Conservation (phyloP, 1,140 invertebrate genomes). For the Periplaneta americana region DNA sequence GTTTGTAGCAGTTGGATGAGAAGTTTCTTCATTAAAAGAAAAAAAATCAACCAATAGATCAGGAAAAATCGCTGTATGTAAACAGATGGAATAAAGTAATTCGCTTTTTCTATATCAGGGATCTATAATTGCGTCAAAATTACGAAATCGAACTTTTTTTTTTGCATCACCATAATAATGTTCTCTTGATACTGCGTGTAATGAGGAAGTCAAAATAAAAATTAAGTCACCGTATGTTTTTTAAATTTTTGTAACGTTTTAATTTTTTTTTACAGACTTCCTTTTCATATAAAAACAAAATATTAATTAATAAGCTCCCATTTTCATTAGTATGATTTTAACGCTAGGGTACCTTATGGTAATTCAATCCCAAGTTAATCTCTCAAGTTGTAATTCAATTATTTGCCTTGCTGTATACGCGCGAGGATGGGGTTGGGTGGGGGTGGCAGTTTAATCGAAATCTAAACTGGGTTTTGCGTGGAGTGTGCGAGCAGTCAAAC, state of each 20-base stretch:
- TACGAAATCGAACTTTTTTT: too few species aligned
- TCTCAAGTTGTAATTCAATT: constrained; percentile 18
- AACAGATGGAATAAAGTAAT: too few species aligned
- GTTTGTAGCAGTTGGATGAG: too few species aligned
- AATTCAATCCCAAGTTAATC: constrained; percentile 14
- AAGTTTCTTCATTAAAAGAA: too few species aligned
- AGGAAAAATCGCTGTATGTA: too few species aligned
- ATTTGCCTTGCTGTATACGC: constrained; percentile 6
- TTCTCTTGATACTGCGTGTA: too few species aligned
- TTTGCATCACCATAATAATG: too few species aligned
- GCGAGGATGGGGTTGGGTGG: neutral
- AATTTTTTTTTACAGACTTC: neutral
- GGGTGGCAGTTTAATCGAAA: constrained; percentile 15
- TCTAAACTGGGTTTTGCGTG: constrained; percentile 10
- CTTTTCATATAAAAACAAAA: constrained; percentile 1
- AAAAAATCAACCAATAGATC: too few species aligned
- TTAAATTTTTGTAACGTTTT: neutral
- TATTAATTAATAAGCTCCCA: constrained; percentile 14
- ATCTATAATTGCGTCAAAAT: too few species aligned
- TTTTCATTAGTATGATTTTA: constrained; percentile 15
- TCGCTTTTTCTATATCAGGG: too few species aligned
- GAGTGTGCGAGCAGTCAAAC: neutral
- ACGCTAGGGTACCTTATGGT: constrained; percentile 10
- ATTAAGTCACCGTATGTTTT: neutral
- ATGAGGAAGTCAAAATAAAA: too few species aligned